Percentiles rank a stretch among this genome's conserved stretches.
phyloP scores from a whole-genome alignment of 2,113 vertebrate genomes.

The Butorides virescens region DNA sequence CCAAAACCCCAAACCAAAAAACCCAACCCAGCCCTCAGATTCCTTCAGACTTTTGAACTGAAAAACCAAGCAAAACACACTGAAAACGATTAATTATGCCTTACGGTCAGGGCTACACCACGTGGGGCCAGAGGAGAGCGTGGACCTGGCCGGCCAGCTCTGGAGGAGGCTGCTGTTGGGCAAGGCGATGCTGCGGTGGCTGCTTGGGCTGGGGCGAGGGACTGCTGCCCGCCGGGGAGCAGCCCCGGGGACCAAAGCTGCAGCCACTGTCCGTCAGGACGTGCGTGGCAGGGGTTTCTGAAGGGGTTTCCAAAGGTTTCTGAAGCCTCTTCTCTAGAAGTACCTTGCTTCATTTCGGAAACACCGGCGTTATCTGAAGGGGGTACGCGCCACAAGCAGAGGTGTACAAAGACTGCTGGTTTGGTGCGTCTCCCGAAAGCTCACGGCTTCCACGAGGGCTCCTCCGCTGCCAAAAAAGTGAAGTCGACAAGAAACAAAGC shows the following conservation, averaged over 20 bases:
- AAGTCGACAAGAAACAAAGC: background rate
- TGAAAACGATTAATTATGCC: background rate
- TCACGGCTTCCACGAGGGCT: fast-evolving
- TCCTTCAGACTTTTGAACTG: background rate
- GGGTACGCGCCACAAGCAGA: fast-evolving
- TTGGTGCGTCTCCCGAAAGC: background rate
- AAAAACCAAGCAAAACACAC: background rate
- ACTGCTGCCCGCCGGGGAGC: background rate
- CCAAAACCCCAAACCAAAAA: no score
- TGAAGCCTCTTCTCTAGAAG: background rate
- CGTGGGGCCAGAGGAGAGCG: fast-evolving
- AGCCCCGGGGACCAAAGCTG: background rate
- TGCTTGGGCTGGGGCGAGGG: background rate
- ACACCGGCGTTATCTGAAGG: background rate
- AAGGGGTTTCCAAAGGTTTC: background rate
- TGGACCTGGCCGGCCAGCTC: background rate
- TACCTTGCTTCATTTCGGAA: background rate
- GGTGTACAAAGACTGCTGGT: fast-evolving
- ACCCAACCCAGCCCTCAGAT: background rate
- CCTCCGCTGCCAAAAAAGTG: background rate
- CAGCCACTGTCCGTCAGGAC: fast-evolving
- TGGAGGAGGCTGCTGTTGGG: background rate
- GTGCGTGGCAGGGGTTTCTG: fast-evolving
- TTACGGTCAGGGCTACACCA: background rate
- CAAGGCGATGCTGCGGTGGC: background rate